These are phyloP conservation scores for Diorhabda elongata DNA, from an alignment of 1,140 invertebrate species.

Conservation along the genomic window DNA sequence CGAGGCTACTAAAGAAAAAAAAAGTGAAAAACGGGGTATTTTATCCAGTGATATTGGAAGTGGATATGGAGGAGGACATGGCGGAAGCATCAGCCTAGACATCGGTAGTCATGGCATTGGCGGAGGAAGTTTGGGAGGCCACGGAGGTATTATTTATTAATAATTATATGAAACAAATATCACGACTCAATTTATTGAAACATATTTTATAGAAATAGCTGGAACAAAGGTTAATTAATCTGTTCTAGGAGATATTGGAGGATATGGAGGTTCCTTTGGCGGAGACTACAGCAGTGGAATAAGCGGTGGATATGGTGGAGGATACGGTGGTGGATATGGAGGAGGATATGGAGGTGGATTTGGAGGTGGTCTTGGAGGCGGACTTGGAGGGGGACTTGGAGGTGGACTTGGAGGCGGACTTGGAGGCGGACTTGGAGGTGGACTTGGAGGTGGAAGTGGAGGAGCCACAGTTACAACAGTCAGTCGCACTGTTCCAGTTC, in stretches of 20 bases:
- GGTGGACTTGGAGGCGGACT: slow-evolving; percentile 28
- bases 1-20: slow-evolving; percentile 33
- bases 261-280: slow-evolving; percentile 22
- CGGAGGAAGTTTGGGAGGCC: slow-evolving; percentile 22
- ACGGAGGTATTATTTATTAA: slow-evolving; percentile 7
- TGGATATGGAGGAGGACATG: slow-evolving; percentile 27
- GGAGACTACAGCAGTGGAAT: slow-evolving; percentile 32
- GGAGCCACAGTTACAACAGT: slow-evolving; percentile 32
- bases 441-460: slow-evolving; percentile 23
- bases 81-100: slow-evolving; percentile 20
- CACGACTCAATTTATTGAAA: no score
- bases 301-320: slow-evolving; percentile 42
- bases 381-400: slow-evolving; percentile 25
- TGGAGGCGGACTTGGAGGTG: slow-evolving; percentile 32
- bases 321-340: slow-evolving; percentile 25
- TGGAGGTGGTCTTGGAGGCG: slow-evolving; percentile 23
- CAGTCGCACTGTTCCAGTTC: slow-evolving; percentile 35
- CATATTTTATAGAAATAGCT: no score
- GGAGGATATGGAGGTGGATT: slow-evolving; percentile 26
- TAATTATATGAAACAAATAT: not conserved
- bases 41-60: slow-evolving; percentile 35
- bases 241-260: not conserved
- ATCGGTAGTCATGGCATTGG: slow-evolving; percentile 22
- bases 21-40: slow-evolving; percentile 39
- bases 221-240: no score